phyloP scores from a whole-genome alignment of 1,140 invertebrate species.

The Lethocerus indicus region DNA sequence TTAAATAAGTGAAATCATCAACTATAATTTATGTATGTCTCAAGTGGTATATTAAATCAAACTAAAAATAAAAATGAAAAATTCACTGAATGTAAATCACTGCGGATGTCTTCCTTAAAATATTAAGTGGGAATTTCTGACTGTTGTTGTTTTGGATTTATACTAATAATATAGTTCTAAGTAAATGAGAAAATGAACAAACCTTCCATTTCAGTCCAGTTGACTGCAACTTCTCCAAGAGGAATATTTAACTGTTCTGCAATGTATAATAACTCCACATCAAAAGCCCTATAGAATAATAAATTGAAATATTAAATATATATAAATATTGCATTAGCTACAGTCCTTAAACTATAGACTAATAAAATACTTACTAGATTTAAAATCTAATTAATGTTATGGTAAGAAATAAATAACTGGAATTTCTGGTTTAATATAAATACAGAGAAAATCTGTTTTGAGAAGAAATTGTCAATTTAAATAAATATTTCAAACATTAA shows the following conservation, averaged over 20 bases:
- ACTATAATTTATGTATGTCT: too few relatives aligned
- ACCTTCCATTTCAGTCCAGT: conserved; percentile 96
- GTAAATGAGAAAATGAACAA: neutral
- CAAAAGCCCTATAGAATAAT: conserved; percentile 71
- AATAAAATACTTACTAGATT: neutral
- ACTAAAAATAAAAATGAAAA: neutral
- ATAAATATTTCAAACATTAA: too few relatives aligned
- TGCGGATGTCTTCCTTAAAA: neutral
- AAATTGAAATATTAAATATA: neutral
- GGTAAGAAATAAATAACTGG: neutral
- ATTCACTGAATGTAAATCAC: neutral
- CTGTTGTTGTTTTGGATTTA: neutral
- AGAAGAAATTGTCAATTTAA: too few relatives aligned
- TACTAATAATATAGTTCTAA: neutral
- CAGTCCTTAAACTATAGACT: neutral
- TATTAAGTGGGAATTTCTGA: neutral
- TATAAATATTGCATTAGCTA: neutral
- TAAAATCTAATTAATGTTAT: neutral
- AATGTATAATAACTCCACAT: conserved; percentile 92
- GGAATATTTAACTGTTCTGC: conserved; percentile 75
- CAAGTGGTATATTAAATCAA: neutral
- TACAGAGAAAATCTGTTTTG: too few relatives aligned
- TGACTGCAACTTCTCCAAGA: conserved; percentile 79
- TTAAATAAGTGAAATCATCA: too few relatives aligned
- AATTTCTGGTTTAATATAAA: neutral